These are phyloP conservation scores for Drosophila nebulosa DNA, from an alignment of 1,140 invertebrate genomes.

Conservation along the genomic window DNA sequence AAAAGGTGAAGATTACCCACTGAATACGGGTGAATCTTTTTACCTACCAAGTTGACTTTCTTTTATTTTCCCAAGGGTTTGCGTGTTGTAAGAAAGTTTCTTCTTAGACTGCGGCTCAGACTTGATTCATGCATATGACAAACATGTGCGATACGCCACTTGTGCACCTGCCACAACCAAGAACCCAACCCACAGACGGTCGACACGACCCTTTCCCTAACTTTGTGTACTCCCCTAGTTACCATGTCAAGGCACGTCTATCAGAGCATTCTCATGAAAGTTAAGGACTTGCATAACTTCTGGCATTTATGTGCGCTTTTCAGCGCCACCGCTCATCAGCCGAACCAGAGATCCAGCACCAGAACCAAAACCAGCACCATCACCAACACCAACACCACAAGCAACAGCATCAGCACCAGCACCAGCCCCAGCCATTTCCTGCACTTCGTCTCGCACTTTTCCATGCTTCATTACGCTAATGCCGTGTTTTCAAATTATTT, in stretches of 20 bases:
- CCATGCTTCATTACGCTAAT: conserved; percentile 77
- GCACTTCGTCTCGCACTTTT: conserved; percentile 37
- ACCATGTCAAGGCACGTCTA: conserved; percentile 20
- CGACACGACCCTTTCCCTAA: too few species aligned
- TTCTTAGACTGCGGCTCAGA: not conserved
- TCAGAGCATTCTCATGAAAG: conserved; percentile 64
- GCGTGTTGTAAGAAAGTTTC: not conserved
- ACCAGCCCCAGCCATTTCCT: conserved; percentile 39
- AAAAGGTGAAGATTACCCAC: conserved; percentile 76
- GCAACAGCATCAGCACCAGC: too few species aligned
- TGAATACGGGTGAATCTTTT: conserved; percentile 46
- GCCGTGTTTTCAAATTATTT: conserved; percentile 78
- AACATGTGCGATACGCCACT: conserved; percentile 75
- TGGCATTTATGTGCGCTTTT: conserved; percentile 78
- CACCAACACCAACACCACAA: too few species aligned
- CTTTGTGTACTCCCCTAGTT: too few species aligned
- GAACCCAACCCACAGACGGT: not conserved
- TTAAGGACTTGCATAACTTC: conserved; percentile 77
- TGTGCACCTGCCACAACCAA: conserved; percentile 19
- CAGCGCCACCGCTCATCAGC: conserved; percentile 40
- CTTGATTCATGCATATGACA: conserved; percentile 42
- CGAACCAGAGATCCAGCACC: not conserved
- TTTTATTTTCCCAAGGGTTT: conserved; percentile 1
- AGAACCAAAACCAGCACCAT: too few species aligned
- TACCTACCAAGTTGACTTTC: not conserved